These are phyloP conservation scores for Xylocopa sonorina DNA, from an alignment of 1,140 invertebrate species.

Conservation along the genomic window DNA sequence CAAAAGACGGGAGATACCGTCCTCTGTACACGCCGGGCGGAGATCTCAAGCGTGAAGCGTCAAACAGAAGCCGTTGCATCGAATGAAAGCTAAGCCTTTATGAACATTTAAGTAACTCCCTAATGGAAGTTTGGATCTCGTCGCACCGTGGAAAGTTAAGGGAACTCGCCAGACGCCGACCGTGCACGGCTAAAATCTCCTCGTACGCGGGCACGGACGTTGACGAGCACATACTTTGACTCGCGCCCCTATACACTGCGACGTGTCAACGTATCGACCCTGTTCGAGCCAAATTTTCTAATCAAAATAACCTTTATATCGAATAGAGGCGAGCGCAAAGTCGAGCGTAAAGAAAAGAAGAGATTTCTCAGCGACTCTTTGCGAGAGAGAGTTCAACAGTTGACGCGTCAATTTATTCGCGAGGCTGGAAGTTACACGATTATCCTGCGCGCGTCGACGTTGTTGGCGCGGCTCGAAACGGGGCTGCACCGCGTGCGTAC, in stretches of 20 bases:
- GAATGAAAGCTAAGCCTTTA: slow-evolving; percentile 61
- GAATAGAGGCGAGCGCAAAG: background rate
- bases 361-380: no score
- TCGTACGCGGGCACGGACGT: background rate
- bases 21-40: background rate
- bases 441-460: background rate
- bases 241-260: background rate
- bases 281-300: background rate
- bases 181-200: slow-evolving; percentile 39
- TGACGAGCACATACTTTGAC: slow-evolving; percentile 23
- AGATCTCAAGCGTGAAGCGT: slow-evolving; percentile 27
- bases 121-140: slow-evolving; percentile 67
- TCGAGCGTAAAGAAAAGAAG: no score
- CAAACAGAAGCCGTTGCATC: slow-evolving; percentile 49
- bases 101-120: slow-evolving; percentile 71
- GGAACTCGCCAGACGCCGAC: slow-evolving; percentile 56
- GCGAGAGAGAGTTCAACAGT: background rate
- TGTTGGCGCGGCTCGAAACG: background rate
- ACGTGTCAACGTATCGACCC: background rate
- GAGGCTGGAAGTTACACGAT: background rate
- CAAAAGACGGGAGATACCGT: background rate
- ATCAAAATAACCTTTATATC: background rate
- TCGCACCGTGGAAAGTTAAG: slow-evolving; percentile 63
- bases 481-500: background rate
- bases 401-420: background rate